A percentile compares a stretch with the other conserved stretches of the same genome.
These are phyloP conservation scores for Notodonta dromedarius DNA, from an alignment of 2,888 invertebrate genomes.

Conservation along the genomic window DNA sequence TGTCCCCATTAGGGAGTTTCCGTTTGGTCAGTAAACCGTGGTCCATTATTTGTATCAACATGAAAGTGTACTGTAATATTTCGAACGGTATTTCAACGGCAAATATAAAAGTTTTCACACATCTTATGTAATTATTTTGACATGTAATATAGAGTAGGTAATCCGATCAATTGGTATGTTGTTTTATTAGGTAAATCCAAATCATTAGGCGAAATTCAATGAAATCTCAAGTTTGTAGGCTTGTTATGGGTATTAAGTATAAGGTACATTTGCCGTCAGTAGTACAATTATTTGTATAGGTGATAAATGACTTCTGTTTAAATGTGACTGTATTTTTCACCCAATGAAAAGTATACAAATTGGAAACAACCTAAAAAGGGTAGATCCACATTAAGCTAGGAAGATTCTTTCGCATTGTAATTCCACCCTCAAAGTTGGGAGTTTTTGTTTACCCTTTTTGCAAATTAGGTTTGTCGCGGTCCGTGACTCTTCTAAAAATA, in stretches of 20 bases:
- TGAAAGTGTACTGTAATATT: not conserved
- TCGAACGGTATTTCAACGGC: too few relatives aligned
- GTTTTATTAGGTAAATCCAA: too few relatives aligned
- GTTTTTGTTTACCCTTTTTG: slow-evolving; percentile 65
- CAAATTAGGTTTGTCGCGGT: slow-evolving; percentile 68
- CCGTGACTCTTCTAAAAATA: slow-evolving; percentile 23
- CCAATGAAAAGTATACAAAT: not conserved
- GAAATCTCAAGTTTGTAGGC: too few relatives aligned
- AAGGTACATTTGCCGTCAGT: too few relatives aligned
- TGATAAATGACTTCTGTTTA: too few relatives aligned
- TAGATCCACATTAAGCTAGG: not conserved
- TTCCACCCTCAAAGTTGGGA: slow-evolving; percentile 39
- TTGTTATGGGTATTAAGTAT: too few relatives aligned
- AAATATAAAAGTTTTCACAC: too few relatives aligned
- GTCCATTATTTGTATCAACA: slow-evolving; percentile 15
- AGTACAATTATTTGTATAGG: too few relatives aligned
- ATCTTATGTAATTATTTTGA: too few relatives aligned
- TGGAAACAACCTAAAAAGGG: not conserved
- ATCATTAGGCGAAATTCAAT: too few relatives aligned
- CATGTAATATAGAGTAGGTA: too few relatives aligned
- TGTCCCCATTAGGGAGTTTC: slow-evolving; percentile 50
- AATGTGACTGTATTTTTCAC: slow-evolving; percentile 7
- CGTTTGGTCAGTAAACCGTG: slow-evolving; percentile 44
- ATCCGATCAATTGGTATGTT: too few relatives aligned
- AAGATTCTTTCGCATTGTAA: slow-evolving; percentile 46